Evolutionary conservation across 2,113 vertebrate genomes (phyloP).

Genomic region (Progne subis): DNA sequence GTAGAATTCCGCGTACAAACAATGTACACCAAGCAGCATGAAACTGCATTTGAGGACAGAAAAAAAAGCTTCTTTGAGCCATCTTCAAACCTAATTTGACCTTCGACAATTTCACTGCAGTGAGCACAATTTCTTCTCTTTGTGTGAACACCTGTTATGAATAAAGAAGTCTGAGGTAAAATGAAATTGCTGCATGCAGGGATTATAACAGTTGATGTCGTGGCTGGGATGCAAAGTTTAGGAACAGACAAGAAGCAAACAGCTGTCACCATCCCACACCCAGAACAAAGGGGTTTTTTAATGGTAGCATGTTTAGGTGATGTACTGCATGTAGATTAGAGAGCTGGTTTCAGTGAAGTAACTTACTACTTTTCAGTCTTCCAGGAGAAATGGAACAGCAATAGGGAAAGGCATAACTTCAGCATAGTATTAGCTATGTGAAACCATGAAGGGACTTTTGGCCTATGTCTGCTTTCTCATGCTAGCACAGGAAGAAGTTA

Average conservation of each 20-base stretch:
- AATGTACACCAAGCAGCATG: not conserved
- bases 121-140: not conserved
- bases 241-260: not conserved
- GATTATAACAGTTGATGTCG: not conserved
- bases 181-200: not conserved
- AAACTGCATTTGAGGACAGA: not conserved
- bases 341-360: not conserved
- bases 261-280: not conserved
- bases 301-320: not conserved
- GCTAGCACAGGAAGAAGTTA: not conserved
- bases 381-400: not conserved
- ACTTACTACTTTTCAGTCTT: not conserved
- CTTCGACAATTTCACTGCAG: not conserved
- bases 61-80: not conserved
- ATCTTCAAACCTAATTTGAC: not conserved
- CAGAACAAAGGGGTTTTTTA: not conserved
- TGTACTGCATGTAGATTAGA: not conserved
- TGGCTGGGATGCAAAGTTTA: not conserved
- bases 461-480: not conserved
- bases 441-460: not conserved
- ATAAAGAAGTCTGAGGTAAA: not conserved
- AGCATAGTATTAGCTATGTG: not conserved
- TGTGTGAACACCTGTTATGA: not conserved
- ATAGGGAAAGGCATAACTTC: not conserved
- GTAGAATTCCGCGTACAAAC: not conserved